A percentile compares a stretch with the other conserved stretches of the same genome.
These are phyloP conservation scores for Anniella stebbinsi DNA, from an alignment of 2,797 vertebrate genomes.

Conservation along the genomic window DNA sequence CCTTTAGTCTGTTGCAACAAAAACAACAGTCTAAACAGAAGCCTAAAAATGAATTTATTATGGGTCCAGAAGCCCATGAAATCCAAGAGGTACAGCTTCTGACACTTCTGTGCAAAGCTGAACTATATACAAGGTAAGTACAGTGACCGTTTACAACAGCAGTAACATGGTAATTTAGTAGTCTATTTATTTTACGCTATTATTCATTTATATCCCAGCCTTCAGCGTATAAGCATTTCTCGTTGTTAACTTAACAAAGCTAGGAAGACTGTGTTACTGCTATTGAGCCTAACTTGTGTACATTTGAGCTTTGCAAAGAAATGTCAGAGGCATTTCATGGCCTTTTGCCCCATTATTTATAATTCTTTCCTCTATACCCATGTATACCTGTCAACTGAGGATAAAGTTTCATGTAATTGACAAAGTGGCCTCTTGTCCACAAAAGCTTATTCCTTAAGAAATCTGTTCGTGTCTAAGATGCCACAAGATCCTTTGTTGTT, in stretches of 20 bases:
- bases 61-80: no score
- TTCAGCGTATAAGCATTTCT: not conserved
- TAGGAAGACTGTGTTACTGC: not conserved
- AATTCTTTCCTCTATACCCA: not conserved
- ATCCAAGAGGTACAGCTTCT: no score
- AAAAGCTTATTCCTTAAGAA: not conserved
- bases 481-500: not conserved
- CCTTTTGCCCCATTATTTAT: not conserved
- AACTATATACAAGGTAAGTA: no score
- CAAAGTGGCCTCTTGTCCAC: not conserved
- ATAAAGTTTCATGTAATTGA: not conserved
- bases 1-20: no score
- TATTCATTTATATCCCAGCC: not conserved
- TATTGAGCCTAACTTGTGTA: not conserved
- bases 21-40: no score
- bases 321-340: not conserved
- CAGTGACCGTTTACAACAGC: no score
- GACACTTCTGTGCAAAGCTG: no score
- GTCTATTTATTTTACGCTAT: not conserved
- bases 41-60: no score
- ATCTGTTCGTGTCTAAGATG: not conserved
- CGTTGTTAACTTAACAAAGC: not conserved
- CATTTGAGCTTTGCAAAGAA: not conserved
- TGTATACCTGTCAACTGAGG: not conserved
- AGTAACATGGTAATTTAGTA: not conserved